Evolutionary conservation across 1,140 invertebrate genomes (phyloP).

Genomic region (Bathynomus jamesi): DNA sequence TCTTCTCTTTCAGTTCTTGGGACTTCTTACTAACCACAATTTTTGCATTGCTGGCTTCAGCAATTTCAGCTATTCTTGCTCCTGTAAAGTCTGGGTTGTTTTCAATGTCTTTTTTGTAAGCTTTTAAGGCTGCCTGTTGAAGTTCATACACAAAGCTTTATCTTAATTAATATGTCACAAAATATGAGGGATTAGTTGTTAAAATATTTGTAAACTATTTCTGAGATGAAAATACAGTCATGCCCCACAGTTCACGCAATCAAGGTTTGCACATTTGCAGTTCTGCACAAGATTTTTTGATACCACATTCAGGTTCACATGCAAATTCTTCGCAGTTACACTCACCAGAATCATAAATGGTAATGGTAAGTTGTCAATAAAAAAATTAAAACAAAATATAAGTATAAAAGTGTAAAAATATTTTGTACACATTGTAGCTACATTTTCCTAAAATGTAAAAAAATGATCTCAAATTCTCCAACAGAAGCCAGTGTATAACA

Average conservation of each 20-base stretch:
- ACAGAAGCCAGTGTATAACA: too few species aligned
- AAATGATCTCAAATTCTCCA: too few species aligned
- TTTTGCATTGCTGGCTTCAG: constrained; percentile 37
- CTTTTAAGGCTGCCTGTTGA: constrained; percentile 58
- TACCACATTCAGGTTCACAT: neutral
- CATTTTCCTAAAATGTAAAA: too few species aligned
- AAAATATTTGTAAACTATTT: too few species aligned
- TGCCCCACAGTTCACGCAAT: too few species aligned
- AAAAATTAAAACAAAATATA: too few species aligned
- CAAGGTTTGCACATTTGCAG: too few species aligned
- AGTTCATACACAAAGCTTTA: too few species aligned
- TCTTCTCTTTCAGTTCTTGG: constrained; percentile 41
- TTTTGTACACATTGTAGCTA: too few species aligned
- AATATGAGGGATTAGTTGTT: constrained; percentile 22
- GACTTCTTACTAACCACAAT: constrained; percentile 28
- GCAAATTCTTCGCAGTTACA: neutral
- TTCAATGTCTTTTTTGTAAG: constrained; percentile 69
- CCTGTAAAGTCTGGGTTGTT: constrained; percentile 61
- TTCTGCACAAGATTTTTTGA: too few species aligned
- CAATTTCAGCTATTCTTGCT: constrained; percentile 35
- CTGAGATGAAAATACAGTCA: neutral
- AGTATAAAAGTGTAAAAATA: too few species aligned
- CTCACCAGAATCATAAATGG: neutral
- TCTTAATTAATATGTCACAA: too few species aligned
- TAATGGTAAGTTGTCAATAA: neutral